Evolutionary conservation across 2,888 invertebrate species (phyloP).

Genomic region (Machimus atricapillus): DNA sequence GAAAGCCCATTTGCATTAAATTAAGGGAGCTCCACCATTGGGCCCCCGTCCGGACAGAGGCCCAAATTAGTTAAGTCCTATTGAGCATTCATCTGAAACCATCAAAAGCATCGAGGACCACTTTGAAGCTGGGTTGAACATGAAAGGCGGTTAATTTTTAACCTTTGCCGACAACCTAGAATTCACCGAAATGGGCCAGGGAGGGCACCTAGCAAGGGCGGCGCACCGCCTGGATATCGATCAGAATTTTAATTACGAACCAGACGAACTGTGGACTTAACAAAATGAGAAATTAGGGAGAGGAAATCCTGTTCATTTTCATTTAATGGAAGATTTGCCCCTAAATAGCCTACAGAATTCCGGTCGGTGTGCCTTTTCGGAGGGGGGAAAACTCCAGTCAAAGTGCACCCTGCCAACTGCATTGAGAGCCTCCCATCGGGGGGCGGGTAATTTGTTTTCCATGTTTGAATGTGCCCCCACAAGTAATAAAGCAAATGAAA

Average conservation of each 20-base stretch:
- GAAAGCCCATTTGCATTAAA: neutral
- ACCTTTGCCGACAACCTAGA: neutral
- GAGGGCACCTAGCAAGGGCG: neutral
- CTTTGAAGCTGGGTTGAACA: neutral
- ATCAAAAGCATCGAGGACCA: neutral
- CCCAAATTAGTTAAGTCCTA: neutral
- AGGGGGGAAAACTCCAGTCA: neutral
- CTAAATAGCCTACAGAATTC: neutral
- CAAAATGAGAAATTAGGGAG: slow-evolving; percentile 12
- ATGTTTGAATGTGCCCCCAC: neutral
- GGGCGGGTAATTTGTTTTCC: slow-evolving; percentile 1
- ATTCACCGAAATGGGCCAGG: neutral
- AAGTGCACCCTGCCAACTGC: neutral
- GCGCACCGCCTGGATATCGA: neutral
- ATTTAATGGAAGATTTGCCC: slow-evolving; percentile 11
- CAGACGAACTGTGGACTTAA: slow-evolving; percentile 17
- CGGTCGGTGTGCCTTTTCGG: neutral
- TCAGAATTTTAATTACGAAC: slow-evolving; percentile 25
- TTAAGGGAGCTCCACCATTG: neutral
- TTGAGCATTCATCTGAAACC: neutral
- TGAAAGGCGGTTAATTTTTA: neutral
- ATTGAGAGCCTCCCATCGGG: neutral
- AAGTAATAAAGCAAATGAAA: slow-evolving; percentile 20
- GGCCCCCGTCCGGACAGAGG: neutral
- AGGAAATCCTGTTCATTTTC: slow-evolving; percentile 17